Conservation (phyloP, 2,888 invertebrate genomes). For the Agrochola lychnidis region DNA sequence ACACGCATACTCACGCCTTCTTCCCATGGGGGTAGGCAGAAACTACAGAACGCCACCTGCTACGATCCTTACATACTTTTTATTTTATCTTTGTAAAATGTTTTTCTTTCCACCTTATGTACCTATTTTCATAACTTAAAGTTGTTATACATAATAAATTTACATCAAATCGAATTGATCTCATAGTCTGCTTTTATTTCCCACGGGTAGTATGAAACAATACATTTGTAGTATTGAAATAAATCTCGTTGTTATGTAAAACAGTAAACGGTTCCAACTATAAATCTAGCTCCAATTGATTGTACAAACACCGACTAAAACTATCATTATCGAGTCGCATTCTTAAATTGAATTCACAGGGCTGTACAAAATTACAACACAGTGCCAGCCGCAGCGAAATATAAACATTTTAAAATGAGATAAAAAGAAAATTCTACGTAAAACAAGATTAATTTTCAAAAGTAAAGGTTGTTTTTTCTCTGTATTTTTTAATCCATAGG, state of each 20-base stretch:
- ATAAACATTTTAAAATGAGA: not conserved
- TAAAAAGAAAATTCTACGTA: not conserved
- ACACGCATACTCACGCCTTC: not conserved
- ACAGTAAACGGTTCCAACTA: slow-evolving; percentile 45
- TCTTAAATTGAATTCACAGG: slow-evolving; percentile 63
- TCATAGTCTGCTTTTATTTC: slow-evolving; percentile 34
- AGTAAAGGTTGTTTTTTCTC: not conserved
- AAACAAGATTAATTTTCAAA: not conserved
- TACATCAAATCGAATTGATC: slow-evolving; percentile 25
- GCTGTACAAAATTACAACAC: slow-evolving; percentile 35
- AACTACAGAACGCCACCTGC: not conserved
- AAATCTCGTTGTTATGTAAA: slow-evolving; percentile 55
- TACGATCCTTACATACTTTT: too few species aligned
- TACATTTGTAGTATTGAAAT: slow-evolving; percentile 44
- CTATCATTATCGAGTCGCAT: slow-evolving; percentile 59
- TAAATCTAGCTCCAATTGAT: slow-evolving; percentile 62
- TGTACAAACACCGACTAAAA: slow-evolving; percentile 60
- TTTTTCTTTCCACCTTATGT: not conserved
- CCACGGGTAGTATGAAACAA: slow-evolving; percentile 28
- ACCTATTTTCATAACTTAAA: not conserved
- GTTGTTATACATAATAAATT: not conserved
- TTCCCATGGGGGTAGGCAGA: not conserved
- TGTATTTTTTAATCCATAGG: not conserved
- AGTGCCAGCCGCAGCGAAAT: not conserved
- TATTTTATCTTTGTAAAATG: not conserved